These are phyloP conservation scores for Pao palembangensis DNA, from an alignment of 2,113 vertebrate species.

Conservation along the genomic window DNA sequence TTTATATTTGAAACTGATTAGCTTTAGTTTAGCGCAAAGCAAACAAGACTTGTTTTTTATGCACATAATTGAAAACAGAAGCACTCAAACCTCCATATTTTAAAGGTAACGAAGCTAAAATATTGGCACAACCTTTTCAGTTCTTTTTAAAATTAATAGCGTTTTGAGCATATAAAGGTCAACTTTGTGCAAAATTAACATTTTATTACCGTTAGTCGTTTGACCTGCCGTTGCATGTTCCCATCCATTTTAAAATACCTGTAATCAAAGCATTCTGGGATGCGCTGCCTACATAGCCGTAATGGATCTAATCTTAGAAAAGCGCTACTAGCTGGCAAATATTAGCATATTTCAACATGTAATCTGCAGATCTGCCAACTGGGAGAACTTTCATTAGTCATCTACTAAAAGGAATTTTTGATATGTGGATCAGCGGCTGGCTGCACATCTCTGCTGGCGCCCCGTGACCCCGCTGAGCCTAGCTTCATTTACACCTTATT, in stretches of 20 bases:
- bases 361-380: slow-evolving; percentile 32
- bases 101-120: background rate
- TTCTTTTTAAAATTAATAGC: too few species aligned
- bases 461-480: slow-evolving; percentile 14
- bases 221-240: too few species aligned
- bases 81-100: background rate
- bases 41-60: too few species aligned
- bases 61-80: background rate
- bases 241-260: slow-evolving; percentile 1
- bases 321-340: slow-evolving; percentile 42
- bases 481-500: background rate
- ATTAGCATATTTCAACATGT: slow-evolving; percentile 61
- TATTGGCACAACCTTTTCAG: too few species aligned
- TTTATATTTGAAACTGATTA: too few species aligned
- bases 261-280: slow-evolving; percentile 29
- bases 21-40: too few species aligned
- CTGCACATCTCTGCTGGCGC: slow-evolving; percentile 15
- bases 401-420: slow-evolving; percentile 27
- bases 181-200: too few species aligned
- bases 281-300: slow-evolving; percentile 20
- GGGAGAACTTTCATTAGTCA: slow-evolving; percentile 36
- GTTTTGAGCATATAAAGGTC: too few species aligned
- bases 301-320: slow-evolving; percentile 51
- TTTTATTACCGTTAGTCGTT: too few species aligned
- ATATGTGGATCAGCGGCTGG: slow-evolving; percentile 13